Evolutionary conservation across 2,113 vertebrate species (phyloP).

Genomic region (Cisticola juncidis): DNA sequence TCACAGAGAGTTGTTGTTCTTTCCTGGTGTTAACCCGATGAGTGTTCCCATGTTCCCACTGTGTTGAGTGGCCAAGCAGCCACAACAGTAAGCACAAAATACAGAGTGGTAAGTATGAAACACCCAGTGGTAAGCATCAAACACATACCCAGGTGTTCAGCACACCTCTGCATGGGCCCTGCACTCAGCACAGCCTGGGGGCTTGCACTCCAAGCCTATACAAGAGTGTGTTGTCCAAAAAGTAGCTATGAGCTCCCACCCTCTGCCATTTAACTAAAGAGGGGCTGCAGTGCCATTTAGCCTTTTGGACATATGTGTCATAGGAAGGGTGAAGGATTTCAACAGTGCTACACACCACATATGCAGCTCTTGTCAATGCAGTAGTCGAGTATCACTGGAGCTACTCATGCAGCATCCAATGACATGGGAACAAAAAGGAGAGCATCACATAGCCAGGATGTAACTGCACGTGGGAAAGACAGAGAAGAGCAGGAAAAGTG

Average conservation of each 20-base stretch:
- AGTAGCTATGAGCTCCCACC: not conserved
- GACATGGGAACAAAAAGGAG: not conserved
- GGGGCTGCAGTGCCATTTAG: not conserved
- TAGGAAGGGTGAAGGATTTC: not conserved
- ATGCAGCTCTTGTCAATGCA: not conserved
- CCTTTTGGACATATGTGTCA: not conserved
- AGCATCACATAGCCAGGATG: not conserved
- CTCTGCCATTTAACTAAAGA: not conserved
- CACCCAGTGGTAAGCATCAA: not conserved
- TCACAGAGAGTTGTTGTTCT: not conserved
- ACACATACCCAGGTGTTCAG: not conserved
- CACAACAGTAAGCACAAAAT: not conserved
- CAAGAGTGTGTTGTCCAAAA: rapidly evolving
- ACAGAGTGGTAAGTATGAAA: not conserved
- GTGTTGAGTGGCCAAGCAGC: not conserved
- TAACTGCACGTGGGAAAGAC: not conserved
- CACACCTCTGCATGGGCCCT: no score
- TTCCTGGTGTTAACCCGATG: not conserved
- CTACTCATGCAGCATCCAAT: not conserved
- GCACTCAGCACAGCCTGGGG: not conserved
- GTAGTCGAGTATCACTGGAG: not conserved
- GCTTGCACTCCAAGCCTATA: not conserved
- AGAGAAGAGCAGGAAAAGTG: not conserved
- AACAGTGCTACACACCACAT: not conserved
- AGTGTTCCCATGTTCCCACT: not conserved